These are phyloP conservation scores for Atherinomorus stipes DNA, from an alignment of 2,113 vertebrate species.

Conservation along the genomic window DNA sequence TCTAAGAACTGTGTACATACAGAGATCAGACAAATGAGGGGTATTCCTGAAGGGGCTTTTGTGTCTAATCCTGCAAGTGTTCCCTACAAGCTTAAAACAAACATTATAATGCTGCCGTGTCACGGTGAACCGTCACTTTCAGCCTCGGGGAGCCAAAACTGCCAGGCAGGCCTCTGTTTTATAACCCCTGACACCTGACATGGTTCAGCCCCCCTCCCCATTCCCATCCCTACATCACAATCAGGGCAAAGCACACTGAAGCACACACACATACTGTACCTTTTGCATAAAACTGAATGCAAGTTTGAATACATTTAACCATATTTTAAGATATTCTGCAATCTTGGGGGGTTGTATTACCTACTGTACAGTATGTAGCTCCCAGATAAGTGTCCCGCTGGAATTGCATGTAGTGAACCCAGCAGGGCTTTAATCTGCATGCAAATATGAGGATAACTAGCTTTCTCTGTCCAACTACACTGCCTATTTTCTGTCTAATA, in stretches of 20 bases:
- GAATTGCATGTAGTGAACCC: conserved; percentile 70
- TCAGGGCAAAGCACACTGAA: conserved; percentile 11
- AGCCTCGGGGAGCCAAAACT: conserved; percentile 56
- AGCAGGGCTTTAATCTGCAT: conserved; percentile 73
- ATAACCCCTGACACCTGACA: conserved; percentile 51
- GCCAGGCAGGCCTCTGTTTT: conserved; percentile 36
- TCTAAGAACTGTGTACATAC: conserved; percentile 56
- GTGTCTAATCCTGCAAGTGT: conserved; percentile 62
- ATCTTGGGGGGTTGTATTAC: conserved; percentile 52
- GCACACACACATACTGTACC: background rate
- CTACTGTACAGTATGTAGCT: conserved; percentile 45
- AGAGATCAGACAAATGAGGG: conserved; percentile 53
- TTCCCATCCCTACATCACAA: conserved; percentile 25
- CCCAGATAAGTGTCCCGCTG: conserved; percentile 67
- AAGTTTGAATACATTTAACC: conserved; percentile 3
- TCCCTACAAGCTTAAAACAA: conserved; percentile 59
- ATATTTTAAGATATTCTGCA: conserved; percentile 24
- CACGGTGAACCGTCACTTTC: conserved; percentile 50
- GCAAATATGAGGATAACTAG: conserved; percentile 70
- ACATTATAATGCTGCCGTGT: conserved; percentile 44
- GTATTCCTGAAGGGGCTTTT: conserved; percentile 61
- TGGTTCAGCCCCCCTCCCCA: conserved; percentile 29
- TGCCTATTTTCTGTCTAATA: conserved; percentile 63
- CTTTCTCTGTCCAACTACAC: conserved; percentile 52
- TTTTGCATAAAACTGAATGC: conserved; percentile 7